Base-by-base conservation (phyloP, 2,113 vertebrate genomes). In the Mungos mungo region DNA sequence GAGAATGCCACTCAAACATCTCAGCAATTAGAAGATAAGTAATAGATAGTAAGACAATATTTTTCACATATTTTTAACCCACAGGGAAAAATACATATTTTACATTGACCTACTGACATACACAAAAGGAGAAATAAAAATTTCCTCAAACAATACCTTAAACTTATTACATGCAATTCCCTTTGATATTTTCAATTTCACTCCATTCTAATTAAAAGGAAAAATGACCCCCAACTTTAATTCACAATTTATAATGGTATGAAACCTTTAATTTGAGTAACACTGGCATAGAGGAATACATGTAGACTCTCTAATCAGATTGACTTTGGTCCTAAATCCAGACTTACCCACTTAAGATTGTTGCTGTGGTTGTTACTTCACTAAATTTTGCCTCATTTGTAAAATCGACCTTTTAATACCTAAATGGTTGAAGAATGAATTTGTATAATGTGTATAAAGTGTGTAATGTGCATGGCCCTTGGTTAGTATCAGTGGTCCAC, bases 261-360 rank as follows among this genome's bases (percentile, higher is more conserved):
- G 47, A 98, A 69, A 79, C 13, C 33, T 66, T 60, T 12, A 95
- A 85, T 82, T 45, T 77, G 66, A 93, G 57, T 10, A 93, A 29
- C 23, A 23, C 3, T 71, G 7, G 27, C 12, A 66, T 45, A 76
- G 79, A 90, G 88, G 13, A 80, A 68, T 27, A 47, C 29, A 52
- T 35, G 21, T 12, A 71, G 14, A 41, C 8, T 85, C 7, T 50
- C 19, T 21, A 41, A 69, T 81, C 77, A 93, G 19, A 88, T n/a
- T 82, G 16, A 35, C 11, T 19, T 50, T 27, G 1, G 21, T 27
- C 23, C 41, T 77, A 66, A 95, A 71, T 84, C 57, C 18, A 68
- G 74, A 4, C 35, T 35, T 50, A 84, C 4, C 13, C 13, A 86
- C 15, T 33, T 94, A 23, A 33, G 57, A 69, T 35, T 96, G 15